A percentile compares a stretch with the other conserved stretches of the same genome.
phyloP scores from a whole-genome alignment of 2,113 vertebrate genomes.

The Oncorhynchus clarkii region DNA sequence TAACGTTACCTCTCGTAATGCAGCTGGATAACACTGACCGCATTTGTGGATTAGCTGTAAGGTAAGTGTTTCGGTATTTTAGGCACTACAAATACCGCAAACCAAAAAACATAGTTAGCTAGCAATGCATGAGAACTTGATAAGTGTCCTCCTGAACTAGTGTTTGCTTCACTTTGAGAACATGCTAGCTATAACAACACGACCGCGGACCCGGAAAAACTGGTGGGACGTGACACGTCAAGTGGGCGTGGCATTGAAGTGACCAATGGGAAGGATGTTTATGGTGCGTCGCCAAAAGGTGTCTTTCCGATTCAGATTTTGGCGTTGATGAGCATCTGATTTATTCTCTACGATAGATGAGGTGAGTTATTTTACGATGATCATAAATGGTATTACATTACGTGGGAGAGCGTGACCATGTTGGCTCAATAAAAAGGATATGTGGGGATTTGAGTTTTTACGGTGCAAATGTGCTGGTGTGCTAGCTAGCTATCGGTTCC shows the following conservation, averaged over 20 bases:
- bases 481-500: not conserved
- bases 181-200: too few species aligned
- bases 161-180: not conserved
- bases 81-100: not conserved
- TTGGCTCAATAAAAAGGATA: not conserved
- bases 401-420: not conserved
- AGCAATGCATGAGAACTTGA: not conserved
- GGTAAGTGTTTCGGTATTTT: too few species aligned
- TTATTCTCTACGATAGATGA: slow-evolving; percentile 19
- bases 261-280: slow-evolving; percentile 51
- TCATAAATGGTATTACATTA: not conserved
- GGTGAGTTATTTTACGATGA: slow-evolving; percentile 46
- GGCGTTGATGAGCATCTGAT: slow-evolving; percentile 35
- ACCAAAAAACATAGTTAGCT: not conserved
- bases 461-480: not conserved
- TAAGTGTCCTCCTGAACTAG: not conserved
- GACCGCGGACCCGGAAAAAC: slow-evolving; percentile 16
- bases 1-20: too few species aligned
- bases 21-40: too few species aligned
- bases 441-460: not conserved
- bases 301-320: slow-evolving; percentile 7
- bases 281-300: slow-evolving; percentile 11
- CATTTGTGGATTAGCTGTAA: too few species aligned
- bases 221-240: slow-evolving; percentile 36
- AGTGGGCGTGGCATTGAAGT: slow-evolving; percentile 47